Evolutionary conservation across 2,888 invertebrate species (phyloP), one percentile per base, ranked within the genome.

Genomic region (Himalopsyche anomala): DNA sequence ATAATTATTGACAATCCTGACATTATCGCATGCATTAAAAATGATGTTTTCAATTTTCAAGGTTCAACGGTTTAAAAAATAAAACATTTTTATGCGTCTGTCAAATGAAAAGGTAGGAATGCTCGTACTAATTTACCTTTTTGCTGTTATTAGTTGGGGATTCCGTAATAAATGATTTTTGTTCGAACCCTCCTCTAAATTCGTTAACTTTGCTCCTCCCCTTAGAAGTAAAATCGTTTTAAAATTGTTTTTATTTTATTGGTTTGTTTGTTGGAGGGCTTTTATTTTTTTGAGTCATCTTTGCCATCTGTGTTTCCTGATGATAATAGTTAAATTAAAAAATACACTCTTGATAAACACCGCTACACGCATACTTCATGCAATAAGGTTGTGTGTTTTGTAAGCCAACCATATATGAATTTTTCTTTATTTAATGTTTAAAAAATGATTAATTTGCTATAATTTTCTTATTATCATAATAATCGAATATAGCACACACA

Each of bases 161-260:
- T 80, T 84, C 86, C 84, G 79, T 84, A 82, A 84, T 84, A 87
- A 87, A 87, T 87, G 83, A 86, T 86, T 85, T 83, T 83, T 51
- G 87, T 55, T 51, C 28, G 54, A 84, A 82, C 88, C 86, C 87
- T 85, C 88, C 85, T 62, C 81, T 69, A 55, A 84, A 87, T 86
- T 83, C 83, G 86, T 82, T 86, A 56, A 38, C 69, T 62, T 40
- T 85, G 85, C 88, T 81, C 88, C 88, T 81, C 88, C 88, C 87
- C 84, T 81, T 45, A 85, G 87, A 62, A 84, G 80, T 56, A 82
- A 84, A 86, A 86, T 84, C 86, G 51, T 84, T 86, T 86, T 82
- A 84, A 84, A 84, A 54, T 83, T 86, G 36, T 84, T 56, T 80
- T 84, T 81, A 79, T 85, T 79, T 80, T 17, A 85, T 82, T 81